Base-by-base conservation (phyloP, 2,888 invertebrate genomes). In the Melinaea menophilus region DNA sequence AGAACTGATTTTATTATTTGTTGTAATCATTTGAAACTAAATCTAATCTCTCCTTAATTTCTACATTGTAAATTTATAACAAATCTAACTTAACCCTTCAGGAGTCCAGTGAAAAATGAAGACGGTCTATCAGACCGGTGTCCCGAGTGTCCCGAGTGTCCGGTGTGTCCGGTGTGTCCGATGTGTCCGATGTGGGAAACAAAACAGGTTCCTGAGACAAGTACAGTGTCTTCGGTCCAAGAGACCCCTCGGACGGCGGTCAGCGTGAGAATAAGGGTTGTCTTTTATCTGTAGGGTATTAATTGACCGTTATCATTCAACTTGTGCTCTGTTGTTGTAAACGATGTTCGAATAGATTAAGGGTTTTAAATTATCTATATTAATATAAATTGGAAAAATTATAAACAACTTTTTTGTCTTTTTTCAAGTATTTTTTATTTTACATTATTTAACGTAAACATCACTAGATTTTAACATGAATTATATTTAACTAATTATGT, bases 171-270 rank as follows among this genome's bases (percentile, higher is more conserved):
- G 64, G 54, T 64, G 65, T 72, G 72, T 37, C 22, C 22, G 22
- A 58, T 59, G 64, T 68, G 58, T 69, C 62, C 55, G 59, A 9
- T 48, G 58, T 59, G 63, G 57, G 65, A 68, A 67, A 58, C 57
- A 59, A 65, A 75, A 74, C 73, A 57, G 66, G 74, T 76, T 73
- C 70, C 59, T 54, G 62, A 69, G 61, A 68, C 12, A 56, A 37
- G 31, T 45, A 33, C 54, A 13, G 41, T 55, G 55, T 59, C 48
- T 61, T 65, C 62, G 70, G 69, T 67, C 58, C 55, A 41, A 65
- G 35, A 62, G 61, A 62, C 67, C 67, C 66, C 65, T 60, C 73
- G 68, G 71, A 67, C 69, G 65, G 60, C 63, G 71, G 68, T 69
- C 71, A 71, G 54, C 64, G 67, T 68, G 69, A 58, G 69, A 71